Conservation (phyloP, 1,140 invertebrate genomes). For the Aethina tumida region DNA sequence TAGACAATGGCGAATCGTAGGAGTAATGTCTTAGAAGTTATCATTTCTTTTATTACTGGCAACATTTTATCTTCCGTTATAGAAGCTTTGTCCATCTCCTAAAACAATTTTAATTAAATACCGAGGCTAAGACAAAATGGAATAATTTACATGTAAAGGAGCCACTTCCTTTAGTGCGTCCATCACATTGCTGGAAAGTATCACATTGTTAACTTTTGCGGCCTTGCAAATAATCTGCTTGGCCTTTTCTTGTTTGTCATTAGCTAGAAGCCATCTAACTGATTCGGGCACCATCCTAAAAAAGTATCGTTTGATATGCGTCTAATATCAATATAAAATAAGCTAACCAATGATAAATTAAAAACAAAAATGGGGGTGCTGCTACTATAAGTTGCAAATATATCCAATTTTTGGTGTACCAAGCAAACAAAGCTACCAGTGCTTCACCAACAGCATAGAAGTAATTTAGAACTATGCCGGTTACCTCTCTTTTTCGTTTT, state of each 20-base stretch:
- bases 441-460: slow-evolving; percentile 59
- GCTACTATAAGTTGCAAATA: slow-evolving; percentile 47
- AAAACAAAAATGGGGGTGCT: slow-evolving; percentile 43
- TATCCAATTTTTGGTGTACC: slow-evolving; percentile 48
- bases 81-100: too few species aligned
- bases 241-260: slow-evolving; percentile 41
- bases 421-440: slow-evolving; percentile 46
- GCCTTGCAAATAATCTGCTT: slow-evolving; percentile 42
- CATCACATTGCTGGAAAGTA: slow-evolving; percentile 38
- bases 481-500: slow-evolving; percentile 48
- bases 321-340: slow-evolving; percentile 2
- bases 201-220: slow-evolving; percentile 43
- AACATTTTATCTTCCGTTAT: too few species aligned
- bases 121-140: too few species aligned
- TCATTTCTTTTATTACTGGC: slow-evolving; percentile 35
- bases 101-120: slow-evolving; percentile 3
- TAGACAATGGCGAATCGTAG: slow-evolving; percentile 38
- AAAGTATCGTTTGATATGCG: slow-evolving; percentile 4
- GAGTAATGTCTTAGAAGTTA: slow-evolving; percentile 39
- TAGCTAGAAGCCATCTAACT: slow-evolving; percentile 49
- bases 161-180: slow-evolving; percentile 27
- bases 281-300: slow-evolving; percentile 51
- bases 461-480: slow-evolving; percentile 50
- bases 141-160: too few species aligned
- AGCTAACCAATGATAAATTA: slow-evolving; percentile 45